These are phyloP conservation scores for Rhea americana DNA, from an alignment of 2,113 vertebrate genomes.

Conservation along the genomic window DNA sequence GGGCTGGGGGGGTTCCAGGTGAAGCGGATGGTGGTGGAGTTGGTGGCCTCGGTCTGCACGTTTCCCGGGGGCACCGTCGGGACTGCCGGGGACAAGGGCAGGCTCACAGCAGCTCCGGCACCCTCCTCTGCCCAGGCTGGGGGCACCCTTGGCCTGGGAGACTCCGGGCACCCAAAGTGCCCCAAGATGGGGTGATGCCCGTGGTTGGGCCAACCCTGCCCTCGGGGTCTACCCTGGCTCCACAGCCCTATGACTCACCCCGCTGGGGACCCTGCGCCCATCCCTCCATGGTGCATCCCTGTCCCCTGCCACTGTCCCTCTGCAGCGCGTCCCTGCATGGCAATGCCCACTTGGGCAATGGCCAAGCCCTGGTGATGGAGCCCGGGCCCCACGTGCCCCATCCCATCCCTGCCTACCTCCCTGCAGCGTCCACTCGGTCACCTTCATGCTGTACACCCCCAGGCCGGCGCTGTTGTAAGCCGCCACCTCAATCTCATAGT, in stretches of 20 bases:
- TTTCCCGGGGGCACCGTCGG: slow-evolving; percentile 94
- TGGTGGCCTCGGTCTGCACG: slow-evolving; percentile 88
- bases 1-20: slow-evolving; percentile 96
- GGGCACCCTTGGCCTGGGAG: not conserved
- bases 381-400: not conserved
- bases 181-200: not conserved
- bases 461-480: slow-evolving; percentile 94
- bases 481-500: slow-evolving; percentile 96
- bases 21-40: slow-evolving; percentile 93
- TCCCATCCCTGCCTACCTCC: slow-evolving; percentile 84
- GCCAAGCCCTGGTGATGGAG: not conserved
- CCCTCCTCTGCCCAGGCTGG: not conserved
- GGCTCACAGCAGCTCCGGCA: rapidly evolving
- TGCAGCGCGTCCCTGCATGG: not conserved
- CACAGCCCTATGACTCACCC: not conserved
- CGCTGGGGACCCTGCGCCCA: not conserved
- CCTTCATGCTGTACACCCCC: slow-evolving; percentile 92
- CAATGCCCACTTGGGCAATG: rapidly evolving
- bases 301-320: not conserved
- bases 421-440: slow-evolving; percentile 97
- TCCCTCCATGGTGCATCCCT: not conserved
- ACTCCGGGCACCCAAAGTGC: rapidly evolving
- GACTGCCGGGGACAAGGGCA: slow-evolving; percentile 74
- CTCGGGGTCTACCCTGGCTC: not conserved
- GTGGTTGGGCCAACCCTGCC: not conserved